Evolutionary conservation across 2,113 vertebrate species (phyloP), one percentile per base, ranked within the genome.

Genomic region (Gallinago paraguaiae): DNA sequence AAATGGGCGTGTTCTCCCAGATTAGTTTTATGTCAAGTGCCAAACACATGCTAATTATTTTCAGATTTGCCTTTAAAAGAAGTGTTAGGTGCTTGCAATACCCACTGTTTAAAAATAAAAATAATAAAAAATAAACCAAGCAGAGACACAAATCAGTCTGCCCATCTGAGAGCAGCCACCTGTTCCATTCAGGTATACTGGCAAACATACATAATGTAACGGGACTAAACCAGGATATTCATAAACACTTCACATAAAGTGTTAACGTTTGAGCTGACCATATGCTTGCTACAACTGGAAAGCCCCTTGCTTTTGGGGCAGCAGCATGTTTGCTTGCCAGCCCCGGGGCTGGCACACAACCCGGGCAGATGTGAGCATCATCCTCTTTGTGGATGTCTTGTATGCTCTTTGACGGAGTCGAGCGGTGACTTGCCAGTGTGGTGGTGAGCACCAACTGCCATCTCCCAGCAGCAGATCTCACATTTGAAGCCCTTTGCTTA

Each of bases 391-490:
- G 39, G 39, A 11, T 39, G 39, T 11, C 39, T 39, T 13, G 30
- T 0, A 0, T 33, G 65, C 41, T 79, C 7, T 11, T 54, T 0
- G 2, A 6, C 23, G 65, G 31, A 51, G 54, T 8, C 0, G 2
- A 46, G 39, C 1, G 0, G 31, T 43, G 4, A 3, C n/a, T 74
- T 4, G 3, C 67, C 39, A 57, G 60, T 0, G 0, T 37, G 70
- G 7, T 30, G 59, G 7, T 27, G 60, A 90, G 17, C 39, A 19
- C n/a, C 17, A 45, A 9, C 24, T 45, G 7, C 0, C 0, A 25
- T 53, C 51, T 88, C 33, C 24, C 41, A 43, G 82, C 79, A 91
- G 75, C 51, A 19, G 17, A 13, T 31, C 54, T 82, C 3, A 0
- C 0, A 0, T 48, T 33, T 53, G 35, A 69, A 81, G 59, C 54